Evolutionary conservation across 64 coral and sea anemone genomes (phyloP).

Genomic region (Hydrozoanthus tunicans): DNA sequence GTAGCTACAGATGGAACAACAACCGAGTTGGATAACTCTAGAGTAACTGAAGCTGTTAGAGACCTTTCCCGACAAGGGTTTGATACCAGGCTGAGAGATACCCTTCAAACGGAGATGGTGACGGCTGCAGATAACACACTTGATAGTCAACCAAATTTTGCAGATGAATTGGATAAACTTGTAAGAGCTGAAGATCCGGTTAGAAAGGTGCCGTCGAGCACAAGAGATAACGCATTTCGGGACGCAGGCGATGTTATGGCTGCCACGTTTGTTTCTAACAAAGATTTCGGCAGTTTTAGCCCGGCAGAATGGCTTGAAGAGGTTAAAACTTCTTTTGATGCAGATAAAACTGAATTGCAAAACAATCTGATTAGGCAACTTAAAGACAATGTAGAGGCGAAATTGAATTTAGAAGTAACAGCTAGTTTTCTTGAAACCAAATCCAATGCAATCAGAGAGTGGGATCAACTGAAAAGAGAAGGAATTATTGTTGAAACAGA

Average conservation of each 20-base stretch:
- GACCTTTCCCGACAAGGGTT: neutral
- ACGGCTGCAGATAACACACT: neutral
- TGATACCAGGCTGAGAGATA: neutral
- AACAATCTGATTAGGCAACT: neutral
- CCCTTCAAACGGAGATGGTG: neutral
- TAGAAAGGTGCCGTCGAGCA: too few relatives aligned
- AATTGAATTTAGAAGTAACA: slow-evolving; percentile 41
- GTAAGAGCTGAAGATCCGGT: too few relatives aligned
- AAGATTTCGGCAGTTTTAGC: neutral
- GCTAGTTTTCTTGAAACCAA: slow-evolving; percentile 35
- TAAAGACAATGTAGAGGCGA: neutral
- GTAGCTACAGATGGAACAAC: neutral
- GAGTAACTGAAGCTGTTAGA: neutral
- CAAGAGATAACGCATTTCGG: neutral
- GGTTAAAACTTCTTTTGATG: neutral
- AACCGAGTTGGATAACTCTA: neutral
- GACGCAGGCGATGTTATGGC: slow-evolving; percentile 21
- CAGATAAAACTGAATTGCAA: neutral
- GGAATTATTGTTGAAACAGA: slow-evolving; percentile 15
- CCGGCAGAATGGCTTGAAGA: neutral
- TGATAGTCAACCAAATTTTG: neutral
- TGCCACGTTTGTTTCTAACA: neutral
- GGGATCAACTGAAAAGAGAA: neutral
- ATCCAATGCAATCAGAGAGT: slow-evolving; percentile 11
- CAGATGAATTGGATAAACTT: neutral